Evolutionary conservation across 2,888 invertebrate species (phyloP), one percentile per base, ranked within the genome.

Genomic region (Ptychoptera contaminata): DNA sequence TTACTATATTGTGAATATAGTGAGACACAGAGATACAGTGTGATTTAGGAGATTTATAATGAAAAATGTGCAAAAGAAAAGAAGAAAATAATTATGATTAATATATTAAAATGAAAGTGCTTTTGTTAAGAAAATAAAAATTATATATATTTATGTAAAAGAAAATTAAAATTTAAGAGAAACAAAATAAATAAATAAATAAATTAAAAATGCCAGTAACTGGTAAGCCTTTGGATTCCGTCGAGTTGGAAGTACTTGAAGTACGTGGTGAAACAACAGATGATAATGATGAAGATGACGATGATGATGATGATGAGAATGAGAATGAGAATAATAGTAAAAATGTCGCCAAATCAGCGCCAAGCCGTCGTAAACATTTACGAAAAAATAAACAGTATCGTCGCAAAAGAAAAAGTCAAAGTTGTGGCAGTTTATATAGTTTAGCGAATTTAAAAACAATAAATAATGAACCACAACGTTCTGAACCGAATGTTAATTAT

Each of bases 211-310:
- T 23, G 23, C 23, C 23, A 23, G 23, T 23, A 23, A 23, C 23
- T 23, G 23, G 23, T 23, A 23, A 23, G 23, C 23, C 23, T 23
- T 23, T 23, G 23, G 63, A 62, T 50, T 58, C 59, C 44, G 53
- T 70, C 57, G 72, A 72, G 58, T 55, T 72, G 58, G 67, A 71
- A 55, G 70, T 71, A 53, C 67, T 72, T 50, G 68, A 67, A 52
- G 60, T 64, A 50, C 57, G 63, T 50, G 62, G 61, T 49, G 63
- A 67, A 49, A 62, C 50, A 48, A 47, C 51, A 37, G 47, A 46
- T 23, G 52, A 50, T 16, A 49, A 46, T 34, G 51, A 52, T 10
- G 40, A 42, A 31, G 31, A 45, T 12, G 47, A 41, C 40, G 44
- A 37, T 37, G 42, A 45, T 41, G 14, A n/a, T 16, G 39, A 12